These are phyloP conservation scores for Holothuria leucospilota DNA, from an alignment of 53 echinoderm and acorn worm species.

Conservation along the genomic window DNA sequence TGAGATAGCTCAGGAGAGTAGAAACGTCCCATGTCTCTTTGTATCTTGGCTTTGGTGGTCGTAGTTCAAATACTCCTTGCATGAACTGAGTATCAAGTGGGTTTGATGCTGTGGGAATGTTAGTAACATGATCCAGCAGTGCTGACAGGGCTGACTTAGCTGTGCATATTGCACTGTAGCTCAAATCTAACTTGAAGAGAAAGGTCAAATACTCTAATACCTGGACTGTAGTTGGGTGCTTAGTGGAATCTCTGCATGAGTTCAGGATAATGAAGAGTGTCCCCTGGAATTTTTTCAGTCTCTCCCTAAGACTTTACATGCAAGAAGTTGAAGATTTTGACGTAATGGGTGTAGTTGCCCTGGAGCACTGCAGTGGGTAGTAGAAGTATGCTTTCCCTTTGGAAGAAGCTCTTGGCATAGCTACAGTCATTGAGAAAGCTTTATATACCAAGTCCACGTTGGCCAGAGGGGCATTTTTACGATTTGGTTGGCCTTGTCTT, in stretches of 20 bases:
- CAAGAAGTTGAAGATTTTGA: background rate
- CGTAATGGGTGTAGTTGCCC: background rate
- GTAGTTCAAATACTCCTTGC: too few species aligned
- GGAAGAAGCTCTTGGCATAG: too few species aligned
- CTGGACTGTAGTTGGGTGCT: background rate
- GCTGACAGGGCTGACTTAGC: background rate
- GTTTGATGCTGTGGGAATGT: too few species aligned
- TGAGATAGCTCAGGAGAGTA: too few species aligned
- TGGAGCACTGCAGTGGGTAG: too few species aligned
- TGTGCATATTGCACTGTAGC: background rate
- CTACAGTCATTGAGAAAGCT: conserved; percentile 2
- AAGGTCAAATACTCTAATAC: conserved; percentile 6
- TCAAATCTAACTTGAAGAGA: background rate
- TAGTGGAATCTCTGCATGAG: background rate
- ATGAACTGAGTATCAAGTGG: too few species aligned
- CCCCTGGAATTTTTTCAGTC: background rate
- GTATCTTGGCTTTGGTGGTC: too few species aligned
- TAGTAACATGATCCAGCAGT: background rate
- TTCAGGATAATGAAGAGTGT: background rate
- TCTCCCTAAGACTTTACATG: background rate
- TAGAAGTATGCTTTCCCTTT: too few species aligned
- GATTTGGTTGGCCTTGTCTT: background rate
- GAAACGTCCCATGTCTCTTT: too few species aligned
- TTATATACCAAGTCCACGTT: background rate
- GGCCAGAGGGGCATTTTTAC: background rate